Evolutionary conservation across 2,797 vertebrate species (phyloP), one percentile per base, ranked within the genome.

Genomic region (Chelon labrosus): DNA sequence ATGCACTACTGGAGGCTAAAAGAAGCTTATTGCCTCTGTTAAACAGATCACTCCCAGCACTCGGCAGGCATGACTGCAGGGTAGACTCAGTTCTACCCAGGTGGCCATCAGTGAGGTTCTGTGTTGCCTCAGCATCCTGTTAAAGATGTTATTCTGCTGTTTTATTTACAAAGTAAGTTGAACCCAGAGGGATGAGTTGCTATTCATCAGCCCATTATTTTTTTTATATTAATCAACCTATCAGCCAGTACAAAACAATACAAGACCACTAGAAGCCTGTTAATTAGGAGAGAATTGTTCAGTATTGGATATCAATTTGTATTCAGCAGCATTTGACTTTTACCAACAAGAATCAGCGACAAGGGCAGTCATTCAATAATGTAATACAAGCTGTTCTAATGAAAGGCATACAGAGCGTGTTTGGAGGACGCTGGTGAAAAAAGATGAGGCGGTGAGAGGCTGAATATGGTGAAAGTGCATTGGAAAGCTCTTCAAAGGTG

Each of bases 321-420:
- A 70, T 80, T 85, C 50, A 65, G 63, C 73, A 56, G 53, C 59
- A 57, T 85, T 82, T 84, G 82, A 81, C 76, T 87, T 85, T 72
- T 67, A 55, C 64, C 46, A 65, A 77, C 7, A 63, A 66, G 70
- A 84, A 75, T 81, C 68, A 62, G 63, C 65, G 65, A 78, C 55
- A 71, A 80, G 73, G 73, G 70, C 70, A 74, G 44, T 52, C 64
- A 66, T 77, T 88, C 73, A 75, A 76, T 84, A 78, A 83, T 80
- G 65, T 82, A 75, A 71, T 63, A 71, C 42, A 76, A 75, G 74
- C 63, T 68, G 51, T 60, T 76, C 27, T 75, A 75, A 82, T 79
- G 66, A 83, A 79, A 83, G 53, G 49, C 63, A 49, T 53, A 37
- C 37, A 68, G 42, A 70, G 55, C 5, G 35, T 47, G 55, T 67